phyloP scores from a whole-genome alignment of 1,140 invertebrate genomes.

The Temnothorax curvispinosus region DNA sequence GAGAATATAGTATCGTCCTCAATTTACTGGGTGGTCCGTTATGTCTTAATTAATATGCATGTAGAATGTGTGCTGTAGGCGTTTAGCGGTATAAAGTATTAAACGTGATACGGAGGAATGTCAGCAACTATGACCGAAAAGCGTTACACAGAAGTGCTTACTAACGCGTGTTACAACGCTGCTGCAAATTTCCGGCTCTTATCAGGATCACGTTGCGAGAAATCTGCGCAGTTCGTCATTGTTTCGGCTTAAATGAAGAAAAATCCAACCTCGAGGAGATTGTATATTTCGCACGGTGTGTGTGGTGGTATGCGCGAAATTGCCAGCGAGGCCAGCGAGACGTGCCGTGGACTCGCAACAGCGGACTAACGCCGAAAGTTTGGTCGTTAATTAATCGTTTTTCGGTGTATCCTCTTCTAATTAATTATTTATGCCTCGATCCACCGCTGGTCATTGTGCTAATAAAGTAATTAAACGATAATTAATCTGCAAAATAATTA shows the following conservation, averaged over 20 bases:
- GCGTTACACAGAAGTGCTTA: slow-evolving; percentile 4
- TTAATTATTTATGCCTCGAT: slow-evolving; percentile 64
- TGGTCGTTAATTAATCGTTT: slow-evolving; percentile 68
- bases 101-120: slow-evolving; percentile 20
- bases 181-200: slow-evolving; percentile 32
- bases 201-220: slow-evolving; percentile 53
- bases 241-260: slow-evolving; percentile 56
- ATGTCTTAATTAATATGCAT: slow-evolving; percentile 52
- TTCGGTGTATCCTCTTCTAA: slow-evolving; percentile 21
- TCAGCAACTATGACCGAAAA: slow-evolving; percentile 33
- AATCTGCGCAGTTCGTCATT: slow-evolving; percentile 51
- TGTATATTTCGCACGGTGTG: slow-evolving; percentile 34
- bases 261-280: slow-evolving; percentile 56
- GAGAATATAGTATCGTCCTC: not conserved
- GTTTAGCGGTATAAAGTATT: slow-evolving; percentile 50
- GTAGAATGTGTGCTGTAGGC: slow-evolving; percentile 20
- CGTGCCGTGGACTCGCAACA: slow-evolving; percentile 51
- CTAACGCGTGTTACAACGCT: slow-evolving; percentile 34
- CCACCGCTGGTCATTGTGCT: not conserved
- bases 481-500: slow-evolving; percentile 56
- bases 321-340: slow-evolving; percentile 17
- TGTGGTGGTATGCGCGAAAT: slow-evolving; percentile 13
- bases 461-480: slow-evolving; percentile 65
- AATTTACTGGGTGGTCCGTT: slow-evolving; percentile 33
- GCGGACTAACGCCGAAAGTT: slow-evolving; percentile 55